Percentiles rank a stretch among this genome's conserved stretches.
These are phyloP conservation scores for Apocrypta bakeri DNA, from an alignment of 1,140 invertebrate genomes.

Conservation along the genomic window DNA sequence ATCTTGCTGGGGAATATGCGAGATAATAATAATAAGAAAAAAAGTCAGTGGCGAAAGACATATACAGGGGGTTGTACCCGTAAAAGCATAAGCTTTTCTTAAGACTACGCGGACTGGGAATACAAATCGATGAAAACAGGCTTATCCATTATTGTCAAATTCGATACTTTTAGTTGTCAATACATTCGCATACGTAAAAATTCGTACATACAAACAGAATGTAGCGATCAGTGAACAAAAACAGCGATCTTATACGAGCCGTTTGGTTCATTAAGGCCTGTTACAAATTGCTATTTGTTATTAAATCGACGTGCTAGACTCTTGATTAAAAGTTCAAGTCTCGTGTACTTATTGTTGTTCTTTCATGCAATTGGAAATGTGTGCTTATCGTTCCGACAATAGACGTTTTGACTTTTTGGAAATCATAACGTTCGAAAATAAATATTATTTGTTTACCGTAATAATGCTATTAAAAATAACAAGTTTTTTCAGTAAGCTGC, in stretches of 20 bases:
- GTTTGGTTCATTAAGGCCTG: not conserved
- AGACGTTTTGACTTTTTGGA: too few relatives aligned
- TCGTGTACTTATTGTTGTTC: too few relatives aligned
- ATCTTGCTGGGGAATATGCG: too few relatives aligned
- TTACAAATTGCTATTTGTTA: not conserved
- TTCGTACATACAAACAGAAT: not conserved
- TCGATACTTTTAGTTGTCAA: not conserved
- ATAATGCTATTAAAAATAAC: too few relatives aligned
- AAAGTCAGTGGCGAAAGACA: too few relatives aligned
- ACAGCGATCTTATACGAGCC: not conserved
- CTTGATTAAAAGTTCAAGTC: not conserved
- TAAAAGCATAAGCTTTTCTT: not conserved
- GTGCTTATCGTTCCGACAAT: too few relatives aligned
- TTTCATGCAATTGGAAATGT: too few relatives aligned
- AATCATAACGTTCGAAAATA: too few relatives aligned
- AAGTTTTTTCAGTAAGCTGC: too few relatives aligned
- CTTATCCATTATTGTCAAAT: too few relatives aligned
- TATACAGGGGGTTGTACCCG: not conserved
- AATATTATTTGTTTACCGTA: too few relatives aligned
- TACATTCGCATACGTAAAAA: not conserved
- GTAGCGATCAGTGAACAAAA: not conserved
- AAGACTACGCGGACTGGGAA: not conserved
- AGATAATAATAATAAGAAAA: too few relatives aligned
- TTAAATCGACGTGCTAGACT: not conserved
- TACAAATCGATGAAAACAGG: conserved; percentile 5